Conservation (phyloP, 1,140 invertebrate genomes). For the Myzus persicae region DNA sequence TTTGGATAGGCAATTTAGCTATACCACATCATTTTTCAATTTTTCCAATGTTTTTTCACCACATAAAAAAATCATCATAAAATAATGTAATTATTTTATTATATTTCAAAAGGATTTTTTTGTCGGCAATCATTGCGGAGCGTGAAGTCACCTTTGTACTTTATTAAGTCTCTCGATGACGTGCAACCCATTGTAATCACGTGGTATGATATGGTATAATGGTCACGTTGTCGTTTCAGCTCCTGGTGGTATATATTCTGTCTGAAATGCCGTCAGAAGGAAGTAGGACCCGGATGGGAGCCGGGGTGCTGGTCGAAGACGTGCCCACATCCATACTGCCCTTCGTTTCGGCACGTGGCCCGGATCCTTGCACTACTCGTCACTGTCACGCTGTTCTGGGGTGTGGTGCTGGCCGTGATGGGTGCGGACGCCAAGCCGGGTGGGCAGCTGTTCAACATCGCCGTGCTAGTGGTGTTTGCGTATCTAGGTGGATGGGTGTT, state of each 20-base stretch:
- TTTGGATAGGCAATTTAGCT: too few species aligned
- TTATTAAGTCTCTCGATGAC: not conserved
- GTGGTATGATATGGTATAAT: not conserved
- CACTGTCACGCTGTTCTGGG: slow-evolving; percentile 79
- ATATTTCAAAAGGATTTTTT: not conserved
- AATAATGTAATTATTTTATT: too few species aligned
- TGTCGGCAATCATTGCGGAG: not conserved
- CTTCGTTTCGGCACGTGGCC: slow-evolving; percentile 79
- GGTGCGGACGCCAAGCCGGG: slow-evolving; percentile 78
- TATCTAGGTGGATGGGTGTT: slow-evolving; percentile 83
- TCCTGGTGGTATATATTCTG: slow-evolving; percentile 79
- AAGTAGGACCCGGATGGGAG: slow-evolving; percentile 77
- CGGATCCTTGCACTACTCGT: slow-evolving; percentile 73
- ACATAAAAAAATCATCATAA: too few species aligned
- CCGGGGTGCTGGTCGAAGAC: slow-evolving; percentile 77
- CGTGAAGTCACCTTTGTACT: too few species aligned
- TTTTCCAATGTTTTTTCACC: too few species aligned
- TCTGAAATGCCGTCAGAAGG: slow-evolving; percentile 74
- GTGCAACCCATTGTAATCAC: not conserved
- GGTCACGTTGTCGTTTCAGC: slow-evolving; percentile 64
- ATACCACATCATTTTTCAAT: too few species aligned
- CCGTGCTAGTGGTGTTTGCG: slow-evolving; percentile 76
- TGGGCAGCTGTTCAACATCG: slow-evolving; percentile 81
- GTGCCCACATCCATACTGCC: slow-evolving; percentile 82
- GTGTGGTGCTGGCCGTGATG: slow-evolving; percentile 76